phyloP scores from a whole-genome alignment of 1,140 invertebrate genomes.

The Acromyrmex echinatior region DNA sequence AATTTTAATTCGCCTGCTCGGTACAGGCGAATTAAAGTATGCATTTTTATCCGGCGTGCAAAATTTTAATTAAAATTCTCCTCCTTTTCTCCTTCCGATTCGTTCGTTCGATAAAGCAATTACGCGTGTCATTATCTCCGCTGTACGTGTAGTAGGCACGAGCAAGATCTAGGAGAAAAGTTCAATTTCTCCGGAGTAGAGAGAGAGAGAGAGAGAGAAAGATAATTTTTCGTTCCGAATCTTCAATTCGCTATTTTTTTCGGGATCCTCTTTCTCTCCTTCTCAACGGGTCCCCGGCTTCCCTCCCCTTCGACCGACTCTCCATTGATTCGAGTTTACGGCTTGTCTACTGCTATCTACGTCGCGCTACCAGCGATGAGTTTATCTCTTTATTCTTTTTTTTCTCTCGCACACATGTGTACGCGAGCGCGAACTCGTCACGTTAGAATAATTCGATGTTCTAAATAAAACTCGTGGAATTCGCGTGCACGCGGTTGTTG shows the following conservation, averaged over 20 bases:
- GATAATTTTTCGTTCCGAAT: conserved; percentile 32
- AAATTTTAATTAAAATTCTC: conserved; percentile 67
- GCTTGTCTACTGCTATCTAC: background rate
- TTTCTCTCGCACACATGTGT: background rate
- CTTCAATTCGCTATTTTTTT: background rate
- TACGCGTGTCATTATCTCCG: conserved; percentile 59
- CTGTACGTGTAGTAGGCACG: conserved; percentile 20
- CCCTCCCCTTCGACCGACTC: background rate
- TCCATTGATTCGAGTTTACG: background rate
- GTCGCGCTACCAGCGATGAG: background rate
- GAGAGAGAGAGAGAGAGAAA: conserved; percentile 30
- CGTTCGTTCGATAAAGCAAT: conserved; percentile 60
- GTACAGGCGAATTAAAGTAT: conserved; percentile 16
- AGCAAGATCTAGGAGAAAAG: background rate
- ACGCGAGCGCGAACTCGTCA: conserved; percentile 35
- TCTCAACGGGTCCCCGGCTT: background rate
- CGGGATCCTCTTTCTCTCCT: background rate
- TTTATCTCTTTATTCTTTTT: conserved; percentile 1
- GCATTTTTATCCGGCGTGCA: conserved; percentile 31
- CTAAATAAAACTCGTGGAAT: conserved; percentile 77
- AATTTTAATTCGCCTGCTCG: conserved; percentile 46
- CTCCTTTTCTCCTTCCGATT: conserved; percentile 26
- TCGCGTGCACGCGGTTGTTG: conserved; percentile 68
- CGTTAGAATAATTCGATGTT: conserved; percentile 75
- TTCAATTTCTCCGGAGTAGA: conserved; percentile 8